Evolutionary conservation across 2,797 vertebrate species (phyloP), one percentile per base, ranked within the genome.

Genomic region (Onychomys torridus): DNA sequence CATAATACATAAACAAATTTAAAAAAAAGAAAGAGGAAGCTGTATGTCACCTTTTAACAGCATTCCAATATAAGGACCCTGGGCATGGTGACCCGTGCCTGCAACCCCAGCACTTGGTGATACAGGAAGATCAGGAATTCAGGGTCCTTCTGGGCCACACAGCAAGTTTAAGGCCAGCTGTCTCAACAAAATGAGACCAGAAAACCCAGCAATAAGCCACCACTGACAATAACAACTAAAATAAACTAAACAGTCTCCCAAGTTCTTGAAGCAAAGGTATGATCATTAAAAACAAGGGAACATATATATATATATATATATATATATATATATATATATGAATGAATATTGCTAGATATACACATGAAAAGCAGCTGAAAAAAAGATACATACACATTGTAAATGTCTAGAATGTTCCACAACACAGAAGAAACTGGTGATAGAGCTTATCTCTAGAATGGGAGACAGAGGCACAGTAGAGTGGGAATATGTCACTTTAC

Each of bases 391-490:
- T 3, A 90, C 0, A 71, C 25, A 61, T 6, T 69, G 11, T 84
- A 88, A 94, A 90, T 55, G 8, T 57, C 89, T 5, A 90, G 29
- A 88, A 71, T 94, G 96, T 55, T 84, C 55, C 46, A 34, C 86
- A 90, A 76, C 81, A 55, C 4, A 43, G 61, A 83, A 88, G 90
- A 94, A 90, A 88, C 0, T 85, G 69, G 76, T n/a, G 78, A 81
- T 5, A 40, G 19, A 6, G 25, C 23, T 96, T 96, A 55, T 67
- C 59, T 43, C 65, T 71, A 88, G 37, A 81, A 40, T 89, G 76
- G 40, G 11, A 92, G 96, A 43, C 0, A 59, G 91, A 34, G 27
- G 8, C 89, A 92, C 11, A 67, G 59, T 25, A 90, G 16, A 21
- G 69, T 57, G 88, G 86, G 71, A 37, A 87, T 79, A 69, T 93